A percentile compares a stretch with the other conserved stretches of the same genome.
These are phyloP conservation scores for Cyprinodon brontotheroides DNA, from an alignment of 2,113 vertebrate species.

Conservation along the genomic window DNA sequence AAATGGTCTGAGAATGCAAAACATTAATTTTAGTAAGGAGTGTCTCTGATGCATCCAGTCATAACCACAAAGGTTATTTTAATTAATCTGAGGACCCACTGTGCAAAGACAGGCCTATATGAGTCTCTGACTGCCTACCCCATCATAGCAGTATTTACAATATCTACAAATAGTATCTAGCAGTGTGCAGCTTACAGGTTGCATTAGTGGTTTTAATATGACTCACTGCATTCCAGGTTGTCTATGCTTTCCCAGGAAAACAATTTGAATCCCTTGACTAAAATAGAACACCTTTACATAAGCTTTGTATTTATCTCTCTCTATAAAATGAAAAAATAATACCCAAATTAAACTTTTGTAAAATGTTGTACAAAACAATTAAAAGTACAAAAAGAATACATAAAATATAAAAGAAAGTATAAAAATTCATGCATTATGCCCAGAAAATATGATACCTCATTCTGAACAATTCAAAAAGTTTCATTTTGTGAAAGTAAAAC, in stretches of 20 bases:
- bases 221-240: slow-evolving; percentile 7
- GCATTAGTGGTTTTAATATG: slow-evolving; percentile 43
- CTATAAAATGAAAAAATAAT: not conserved
- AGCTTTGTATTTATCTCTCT: not conserved
- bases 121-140: slow-evolving; percentile 32
- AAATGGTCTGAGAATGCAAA: not conserved
- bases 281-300: not conserved
- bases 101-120: slow-evolving; percentile 28
- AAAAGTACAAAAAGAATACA: not conserved
- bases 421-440: not conserved
- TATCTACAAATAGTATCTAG: not conserved
- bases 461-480: not conserved
- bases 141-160: not conserved
- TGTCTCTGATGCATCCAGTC: slow-evolving; percentile 34
- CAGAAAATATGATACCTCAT: not conserved
- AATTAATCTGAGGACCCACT: slow-evolving; percentile 6
- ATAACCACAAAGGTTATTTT: slow-evolving; percentile 31
- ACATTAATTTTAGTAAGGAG: slow-evolving; percentile 24
- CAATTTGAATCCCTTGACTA: not conserved
- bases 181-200: slow-evolving; percentile 34
- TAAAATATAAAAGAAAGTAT: not conserved
- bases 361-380: too few species aligned
- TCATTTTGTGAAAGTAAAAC: not conserved
- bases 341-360: not conserved
- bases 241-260: slow-evolving; percentile 29